Evolutionary conservation across 2,797 vertebrate species (phyloP).

Genomic region (Anomalospiza imberbis): DNA sequence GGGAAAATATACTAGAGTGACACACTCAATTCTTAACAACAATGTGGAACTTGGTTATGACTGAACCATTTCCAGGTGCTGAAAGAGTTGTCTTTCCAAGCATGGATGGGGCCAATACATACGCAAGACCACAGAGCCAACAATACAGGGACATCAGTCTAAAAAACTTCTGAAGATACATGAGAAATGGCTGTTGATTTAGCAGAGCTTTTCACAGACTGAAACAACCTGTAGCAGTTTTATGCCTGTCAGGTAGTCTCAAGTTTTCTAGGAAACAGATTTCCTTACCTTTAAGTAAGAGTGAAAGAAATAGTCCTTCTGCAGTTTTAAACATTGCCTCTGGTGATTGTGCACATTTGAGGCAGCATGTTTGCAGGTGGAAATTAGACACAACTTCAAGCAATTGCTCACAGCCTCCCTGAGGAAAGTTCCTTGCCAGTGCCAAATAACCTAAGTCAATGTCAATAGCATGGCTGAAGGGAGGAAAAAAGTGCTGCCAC

Average conservation of each 20-base stretch:
- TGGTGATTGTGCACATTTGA: background rate
- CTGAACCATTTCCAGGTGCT: background rate
- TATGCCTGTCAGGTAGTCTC: background rate
- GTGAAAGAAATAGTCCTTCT: background rate
- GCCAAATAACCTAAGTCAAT: background rate
- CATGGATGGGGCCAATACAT: rapidly evolving
- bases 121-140: background rate
- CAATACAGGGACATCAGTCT: background rate
- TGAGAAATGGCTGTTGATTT: background rate
- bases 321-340: background rate
- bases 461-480: background rate
- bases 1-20: background rate
- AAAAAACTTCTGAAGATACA: background rate
- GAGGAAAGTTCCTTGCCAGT: background rate
- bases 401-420: background rate
- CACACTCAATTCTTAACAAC: background rate
- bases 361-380: background rate
- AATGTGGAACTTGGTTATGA: background rate
- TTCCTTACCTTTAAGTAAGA: background rate
- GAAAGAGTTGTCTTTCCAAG: background rate
- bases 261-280: background rate
- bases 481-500: background rate
- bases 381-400: background rate
- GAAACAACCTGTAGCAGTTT: background rate
- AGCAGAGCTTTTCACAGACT: background rate